Evolutionary conservation across 2,113 vertebrate genomes (phyloP), one percentile per base, ranked within the genome.

Genomic region (Centropristis striata): DNA sequence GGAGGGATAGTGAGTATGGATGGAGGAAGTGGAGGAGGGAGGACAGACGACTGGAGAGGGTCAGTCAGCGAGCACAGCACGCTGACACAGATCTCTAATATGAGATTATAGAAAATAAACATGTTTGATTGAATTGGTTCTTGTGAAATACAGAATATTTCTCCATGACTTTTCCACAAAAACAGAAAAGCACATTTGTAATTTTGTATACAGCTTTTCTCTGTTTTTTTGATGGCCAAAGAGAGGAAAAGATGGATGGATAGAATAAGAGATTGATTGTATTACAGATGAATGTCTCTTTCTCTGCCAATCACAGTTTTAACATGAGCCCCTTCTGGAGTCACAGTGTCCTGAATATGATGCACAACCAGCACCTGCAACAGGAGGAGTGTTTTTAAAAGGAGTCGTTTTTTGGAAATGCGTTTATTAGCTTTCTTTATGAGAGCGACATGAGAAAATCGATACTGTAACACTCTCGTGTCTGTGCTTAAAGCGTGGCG

Each of bases 71-170:
- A 59, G 44, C 53, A 47, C 4, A 16, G 0, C 10, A 2, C 64
- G 65, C 27, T 10, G 13, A 57, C 42, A 46, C 80, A 83, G 37
- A 78, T 70, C 60, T 21, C 53, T 44, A 5, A 42, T 42, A 59
- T 71, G 64, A 84, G 60, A 88, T 80, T 71, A 63, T 49, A 77
- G 10, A 37, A n/a, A 53, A 51, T 59, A 71, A 46, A n/a, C n/a
- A 59, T 32, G 46, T 55, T 20, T 21, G 15, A 42, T 47, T 20
- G 37, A 73, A 59, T 42, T 44, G 71, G 37, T 58, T 68, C 59
- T 36, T 64, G 32, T 61, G 18, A 27, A 78, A 60, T 21, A 3
- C 23, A 54, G 4, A n/a, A 71, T 23, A 12, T 55, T 55, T 18
- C 47, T 23, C 32, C 37, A 32, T 50, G 18, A 27, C 14, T 14